These are phyloP conservation scores for Sparidentex hasta DNA, from an alignment of 2,797 vertebrate species.

Conservation along the genomic window DNA sequence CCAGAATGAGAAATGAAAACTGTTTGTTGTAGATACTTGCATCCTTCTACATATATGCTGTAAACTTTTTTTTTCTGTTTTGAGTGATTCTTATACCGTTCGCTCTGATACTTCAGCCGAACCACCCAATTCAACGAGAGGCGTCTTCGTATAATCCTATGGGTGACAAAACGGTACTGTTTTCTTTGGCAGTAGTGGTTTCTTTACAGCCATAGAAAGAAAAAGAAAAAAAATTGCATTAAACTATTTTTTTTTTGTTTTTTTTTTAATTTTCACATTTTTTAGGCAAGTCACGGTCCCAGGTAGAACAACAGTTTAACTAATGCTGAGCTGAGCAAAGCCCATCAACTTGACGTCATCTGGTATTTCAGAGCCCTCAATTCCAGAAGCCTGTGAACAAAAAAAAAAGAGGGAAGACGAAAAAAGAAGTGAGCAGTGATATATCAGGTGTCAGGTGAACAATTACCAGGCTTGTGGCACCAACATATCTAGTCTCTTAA, in stretches of 20 bases:
- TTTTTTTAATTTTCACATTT: slow-evolving; percentile 84
- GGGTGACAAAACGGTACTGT: slow-evolving; percentile 78
- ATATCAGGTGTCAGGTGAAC: neutral
- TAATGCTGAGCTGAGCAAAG: slow-evolving; percentile 99
- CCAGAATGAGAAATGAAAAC: slow-evolving; percentile 54
- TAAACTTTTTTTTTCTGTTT: slow-evolving; percentile 76
- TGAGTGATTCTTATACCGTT: slow-evolving; percentile 71
- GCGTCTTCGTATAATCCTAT: slow-evolving; percentile 78
- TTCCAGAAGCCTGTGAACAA: slow-evolving; percentile 91
- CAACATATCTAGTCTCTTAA: too few relatives aligned
- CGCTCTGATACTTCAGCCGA: slow-evolving; percentile 64
- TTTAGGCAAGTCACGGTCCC: slow-evolving; percentile 86
- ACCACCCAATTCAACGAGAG: slow-evolving; percentile 73
- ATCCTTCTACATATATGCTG: slow-evolving; percentile 78
- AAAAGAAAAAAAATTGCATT: slow-evolving; percentile 71
- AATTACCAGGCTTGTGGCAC: neutral
- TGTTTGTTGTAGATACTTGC: slow-evolving; percentile 66
- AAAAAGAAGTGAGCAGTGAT: neutral
- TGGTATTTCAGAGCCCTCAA: slow-evolving; percentile 94
- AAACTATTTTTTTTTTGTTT: slow-evolving; percentile 65
- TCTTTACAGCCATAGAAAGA: slow-evolving; percentile 88
- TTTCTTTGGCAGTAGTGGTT: slow-evolving; percentile 99
- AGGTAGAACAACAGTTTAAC: slow-evolving; percentile 86
- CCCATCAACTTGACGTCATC: slow-evolving; percentile 97
- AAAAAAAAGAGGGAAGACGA: slow-evolving; percentile 12